Evolutionary conservation across 2,797 vertebrate species (phyloP).

Genomic region (Anolis apletophallus): DNA sequence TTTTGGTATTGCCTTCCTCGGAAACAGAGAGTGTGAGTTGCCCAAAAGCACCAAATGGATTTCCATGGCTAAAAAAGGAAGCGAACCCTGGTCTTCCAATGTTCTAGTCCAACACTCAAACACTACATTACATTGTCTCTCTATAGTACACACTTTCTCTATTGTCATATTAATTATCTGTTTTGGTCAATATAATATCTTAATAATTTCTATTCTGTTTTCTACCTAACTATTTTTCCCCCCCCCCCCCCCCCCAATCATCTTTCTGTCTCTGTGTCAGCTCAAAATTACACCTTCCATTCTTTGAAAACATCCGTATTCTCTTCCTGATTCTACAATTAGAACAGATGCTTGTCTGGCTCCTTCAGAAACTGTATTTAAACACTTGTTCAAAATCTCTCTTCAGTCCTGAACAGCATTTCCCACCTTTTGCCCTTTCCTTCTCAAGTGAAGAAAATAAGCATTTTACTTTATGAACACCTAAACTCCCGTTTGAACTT

Average conservation of each 20-base stretch:
- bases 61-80: too few relatives aligned
- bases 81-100: too few relatives aligned
- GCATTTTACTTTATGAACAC: not conserved
- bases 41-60: too few relatives aligned
- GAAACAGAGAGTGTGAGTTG: too few relatives aligned
- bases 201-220: not conserved
- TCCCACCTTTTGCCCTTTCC: not conserved
- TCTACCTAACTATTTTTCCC: not conserved
- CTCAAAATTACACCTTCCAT: constrained; percentile 17
- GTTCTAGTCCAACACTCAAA: not conserved
- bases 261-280: not conserved
- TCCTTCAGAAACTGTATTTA: not conserved
- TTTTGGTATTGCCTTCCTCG: too few relatives aligned
- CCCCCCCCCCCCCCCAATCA: not conserved
- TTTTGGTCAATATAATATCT: not conserved
- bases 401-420: not conserved
- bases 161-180: not conserved
- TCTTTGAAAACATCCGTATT: constrained; percentile 16
- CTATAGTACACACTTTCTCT: not conserved
- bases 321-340: constrained; percentile 2
- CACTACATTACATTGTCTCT: not conserved
- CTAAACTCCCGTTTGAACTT: not conserved
- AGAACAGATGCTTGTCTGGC: not conserved
- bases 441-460: not conserved
- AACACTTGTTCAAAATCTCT: not conserved